These are phyloP conservation scores for Pseudonaja textilis DNA, from an alignment of 2,113 vertebrate genomes.

Conservation along the genomic window DNA sequence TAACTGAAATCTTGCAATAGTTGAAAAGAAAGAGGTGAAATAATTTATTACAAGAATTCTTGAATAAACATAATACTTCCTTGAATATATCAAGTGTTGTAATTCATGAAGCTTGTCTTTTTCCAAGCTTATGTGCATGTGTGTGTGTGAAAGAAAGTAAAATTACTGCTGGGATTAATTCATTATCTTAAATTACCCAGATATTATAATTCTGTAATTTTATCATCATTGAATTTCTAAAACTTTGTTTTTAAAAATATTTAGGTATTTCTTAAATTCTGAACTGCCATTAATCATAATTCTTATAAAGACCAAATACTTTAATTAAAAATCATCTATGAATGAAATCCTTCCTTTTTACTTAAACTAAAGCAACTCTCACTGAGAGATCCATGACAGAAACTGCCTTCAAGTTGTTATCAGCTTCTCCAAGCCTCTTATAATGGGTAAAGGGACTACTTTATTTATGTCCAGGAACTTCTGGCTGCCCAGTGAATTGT, in stretches of 20 bases:
- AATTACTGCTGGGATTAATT: not conserved
- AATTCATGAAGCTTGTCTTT: not conserved
- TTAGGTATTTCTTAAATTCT: not conserved
- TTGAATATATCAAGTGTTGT: not conserved
- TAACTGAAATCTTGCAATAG: constrained; percentile 21
- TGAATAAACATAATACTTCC: not conserved
- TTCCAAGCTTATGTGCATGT: not conserved
- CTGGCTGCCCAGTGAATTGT: not conserved
- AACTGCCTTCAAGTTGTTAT: not conserved
- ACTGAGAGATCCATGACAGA: not conserved
- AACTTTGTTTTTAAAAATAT: not conserved
- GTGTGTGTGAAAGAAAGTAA: not conserved
- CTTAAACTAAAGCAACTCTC: not conserved
- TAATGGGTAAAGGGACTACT: constrained; percentile 58
- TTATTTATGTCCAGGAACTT: not conserved
- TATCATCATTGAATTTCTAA: not conserved
- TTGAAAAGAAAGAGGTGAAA: constrained; percentile 39
- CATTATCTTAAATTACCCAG: not conserved
- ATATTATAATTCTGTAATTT: not conserved
- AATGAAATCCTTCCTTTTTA: not conserved
- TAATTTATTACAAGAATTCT: constrained; percentile 20
- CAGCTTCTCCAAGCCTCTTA: constrained; percentile 62
- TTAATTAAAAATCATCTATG: constrained; percentile 55
- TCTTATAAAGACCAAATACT: constrained; percentile 25
- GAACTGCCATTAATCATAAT: not conserved